Evolutionary conservation across 2,888 invertebrate genomes (phyloP), one percentile per base, ranked within the genome.

Genomic region (Gasteruption jaculator): DNA sequence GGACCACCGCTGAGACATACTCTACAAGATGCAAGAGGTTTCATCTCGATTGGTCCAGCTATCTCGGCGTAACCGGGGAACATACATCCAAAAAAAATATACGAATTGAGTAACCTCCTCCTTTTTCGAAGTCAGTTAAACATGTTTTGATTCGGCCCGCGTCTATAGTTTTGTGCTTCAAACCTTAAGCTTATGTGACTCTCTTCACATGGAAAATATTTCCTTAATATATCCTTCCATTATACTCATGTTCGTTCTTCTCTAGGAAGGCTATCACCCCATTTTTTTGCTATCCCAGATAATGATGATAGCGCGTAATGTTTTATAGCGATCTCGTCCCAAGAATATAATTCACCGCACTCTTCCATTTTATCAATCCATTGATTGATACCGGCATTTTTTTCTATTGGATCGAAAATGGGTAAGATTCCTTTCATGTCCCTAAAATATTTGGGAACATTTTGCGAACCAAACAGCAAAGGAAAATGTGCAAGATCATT

Each of bases 101-200:
- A n/a, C n/a, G n/a, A n/a, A n/a, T n/a, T n/a, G n/a, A n/a, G n/a
- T n/a, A n/a, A n/a, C n/a, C n/a, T n/a, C n/a, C n/a, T n/a, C n/a
- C n/a, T 54, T 38, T 48, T 50, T 35, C 52, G 52, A 27, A 43
- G 51, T 36, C 53, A 48, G 26, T 52, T 49, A 8, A 46, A 38
- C 33, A 54, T 44, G 39, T 48, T 24, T 36, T 53, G 45, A n/a
- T 35, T 43, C n/a, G 29, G 19, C 32, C n/a, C 31, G 20, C 43
- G 32, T 43, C 43, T 46, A 25, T 51, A 53, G 21, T 46, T 47
- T 30, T 50, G 45, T 11, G 50, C 48, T 11, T 46, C 27, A n/a
- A 32, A 15, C 5, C 46, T 14, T 33, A 15, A 10, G 11, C 29
- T 27, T 3, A 30, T 11, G 3, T 3, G 10, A 22, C 31, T 35